Evolutionary conservation across 2,888 invertebrate genomes (phyloP), one percentile per base, ranked within the genome.

Genomic region (Eledona agricola): DNA sequence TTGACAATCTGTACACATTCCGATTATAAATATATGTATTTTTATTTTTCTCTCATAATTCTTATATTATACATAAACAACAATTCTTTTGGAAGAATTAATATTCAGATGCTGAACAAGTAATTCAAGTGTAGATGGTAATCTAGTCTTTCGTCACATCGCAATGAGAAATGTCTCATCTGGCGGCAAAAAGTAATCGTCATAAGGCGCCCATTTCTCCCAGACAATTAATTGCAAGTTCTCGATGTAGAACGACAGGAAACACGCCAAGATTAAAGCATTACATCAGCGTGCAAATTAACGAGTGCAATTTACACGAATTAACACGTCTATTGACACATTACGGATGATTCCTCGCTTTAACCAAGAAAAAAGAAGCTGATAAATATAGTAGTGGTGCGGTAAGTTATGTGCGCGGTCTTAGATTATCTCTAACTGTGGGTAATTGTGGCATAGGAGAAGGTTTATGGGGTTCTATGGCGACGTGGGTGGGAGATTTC

Each of bases 391-490:
- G 4, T 19, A 4, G 5, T 4, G 19, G 4, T 5, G 19, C 19
- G 4, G 5, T 19, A 19, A 4, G 4, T 19, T 3, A 23, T 15
- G 15, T 19, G 10, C 9, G 11, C 22, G 43, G 43, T 31, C 20
- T 29, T 29, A 26, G 15, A 13, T 43, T 43, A 43, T 43, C 37
- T 15, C 40, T 51, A 51, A 51, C 42, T 42, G 42, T 35, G 16
- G 34, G 51, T 51, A 55, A 55, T 55, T 55, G 56, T 56, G 51
- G 47, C 31, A 42, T 28, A 38, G 13, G 11, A 35, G 23, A n/a
- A n/a, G n/a, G 19, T 47, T 47, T 45, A 49, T 31, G 40, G 46
- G 42, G 37, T 58, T 47, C 52, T 58, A 53, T 58, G 52, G 46
- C 57, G 40, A 45, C 42, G 58, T 58, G 46, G 45, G 55, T 53